A percentile compares a stretch with the other conserved stretches of the same genome.
Conservation (phyloP, 2,797 vertebrate species). For the Sandelia bainsii region DNA sequence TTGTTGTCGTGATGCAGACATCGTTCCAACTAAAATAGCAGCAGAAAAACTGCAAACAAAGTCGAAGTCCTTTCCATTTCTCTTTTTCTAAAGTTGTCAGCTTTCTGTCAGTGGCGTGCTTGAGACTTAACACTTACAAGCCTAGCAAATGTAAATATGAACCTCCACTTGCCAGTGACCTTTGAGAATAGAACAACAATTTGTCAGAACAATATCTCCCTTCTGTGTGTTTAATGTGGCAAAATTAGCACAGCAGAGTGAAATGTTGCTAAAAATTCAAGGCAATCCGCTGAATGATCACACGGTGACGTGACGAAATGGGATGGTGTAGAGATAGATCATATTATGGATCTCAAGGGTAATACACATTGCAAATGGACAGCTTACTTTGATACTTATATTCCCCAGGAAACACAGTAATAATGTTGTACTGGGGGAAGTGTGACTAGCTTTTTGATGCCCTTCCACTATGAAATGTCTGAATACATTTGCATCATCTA, state of each 20-base stretch:
- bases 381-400: constrained; percentile 66
- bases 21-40: constrained; percentile 69
- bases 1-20: constrained; percentile 68
- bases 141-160: constrained; percentile 65
- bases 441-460: constrained; percentile 57
- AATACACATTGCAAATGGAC: constrained; percentile 78
- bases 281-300: constrained; percentile 46
- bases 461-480: constrained; percentile 41
- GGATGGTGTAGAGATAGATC: constrained; percentile 71
- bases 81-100: constrained; percentile 67
- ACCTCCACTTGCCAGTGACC: constrained; percentile 47
- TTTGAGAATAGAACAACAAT: constrained; percentile 56
- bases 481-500: constrained; percentile 44
- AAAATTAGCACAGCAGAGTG: constrained; percentile 56
- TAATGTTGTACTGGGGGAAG: constrained; percentile 40
- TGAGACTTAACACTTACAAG: constrained; percentile 60
- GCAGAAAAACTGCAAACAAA: constrained; percentile 70
- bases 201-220: constrained; percentile 54
- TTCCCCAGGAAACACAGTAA: constrained; percentile 50
- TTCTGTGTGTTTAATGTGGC: constrained; percentile 52
- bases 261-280: constrained; percentile 37
- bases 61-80: constrained; percentile 67
- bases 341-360: constrained; percentile 71
- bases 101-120: constrained; percentile 69
- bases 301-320: constrained; percentile 63